Conservation (phyloP, 2,797 vertebrate species). For the Sarcophilus harrisii region DNA sequence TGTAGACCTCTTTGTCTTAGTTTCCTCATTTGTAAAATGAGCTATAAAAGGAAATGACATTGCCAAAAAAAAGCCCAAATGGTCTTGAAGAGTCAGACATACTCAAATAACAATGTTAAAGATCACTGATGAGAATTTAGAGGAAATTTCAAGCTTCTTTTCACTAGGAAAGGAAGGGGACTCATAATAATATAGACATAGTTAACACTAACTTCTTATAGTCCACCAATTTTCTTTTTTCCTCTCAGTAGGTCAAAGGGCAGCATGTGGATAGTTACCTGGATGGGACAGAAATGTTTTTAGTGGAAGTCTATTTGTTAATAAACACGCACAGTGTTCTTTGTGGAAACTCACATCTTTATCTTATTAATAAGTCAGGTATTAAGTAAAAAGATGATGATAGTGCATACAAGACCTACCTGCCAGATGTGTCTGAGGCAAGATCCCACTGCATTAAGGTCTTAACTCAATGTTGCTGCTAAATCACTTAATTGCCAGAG, state of each 20-base stretch:
- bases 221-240: neutral
- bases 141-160: neutral
- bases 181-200: neutral
- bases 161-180: neutral
- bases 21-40: neutral
- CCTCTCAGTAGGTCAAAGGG: neutral
- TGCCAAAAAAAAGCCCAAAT: neutral
- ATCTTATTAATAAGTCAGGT: neutral
- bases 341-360: neutral
- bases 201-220: neutral
- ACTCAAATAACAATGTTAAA: neutral
- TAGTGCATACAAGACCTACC: constrained; percentile 1
- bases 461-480: neutral
- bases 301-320: neutral
- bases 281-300: neutral
- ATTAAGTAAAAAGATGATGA: constrained; percentile 15
- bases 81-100: neutral
- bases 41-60: neutral
- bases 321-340: neutral
- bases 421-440: neutral
- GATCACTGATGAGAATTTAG: neutral
- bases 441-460: neutral
- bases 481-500: constrained; percentile 37
- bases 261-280: neutral
- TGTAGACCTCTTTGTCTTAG: neutral